A percentile compares a stretch with the other conserved stretches of the same genome.
Conservation (phyloP, 2,113 vertebrate genomes). For the Copsychus sechellarum region DNA sequence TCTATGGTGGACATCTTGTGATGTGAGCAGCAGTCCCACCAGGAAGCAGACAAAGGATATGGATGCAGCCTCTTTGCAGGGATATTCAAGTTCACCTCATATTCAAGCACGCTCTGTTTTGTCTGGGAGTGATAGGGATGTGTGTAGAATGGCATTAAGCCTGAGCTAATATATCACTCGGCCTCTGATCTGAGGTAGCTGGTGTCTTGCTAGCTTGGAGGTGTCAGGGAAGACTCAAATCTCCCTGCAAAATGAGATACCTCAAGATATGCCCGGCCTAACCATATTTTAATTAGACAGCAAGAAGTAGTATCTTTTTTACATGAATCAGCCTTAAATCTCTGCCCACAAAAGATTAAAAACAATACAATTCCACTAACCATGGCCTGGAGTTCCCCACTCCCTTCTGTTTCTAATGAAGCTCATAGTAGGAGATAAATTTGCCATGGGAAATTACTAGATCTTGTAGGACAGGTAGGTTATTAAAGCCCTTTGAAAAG, state of each 20-base stretch:
- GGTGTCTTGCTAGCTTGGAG: neutral
- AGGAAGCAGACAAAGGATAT: neutral
- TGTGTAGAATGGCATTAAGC: neutral
- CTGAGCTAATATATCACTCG: neutral
- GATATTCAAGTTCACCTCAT: neutral
- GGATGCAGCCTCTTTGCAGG: neutral
- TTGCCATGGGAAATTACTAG: neutral
- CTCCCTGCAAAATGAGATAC: neutral
- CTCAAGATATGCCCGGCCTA: neutral
- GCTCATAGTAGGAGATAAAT: neutral
- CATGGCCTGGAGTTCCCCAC: neutral
- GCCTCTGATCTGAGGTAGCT: neutral
- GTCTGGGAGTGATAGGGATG: neutral
- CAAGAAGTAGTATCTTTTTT: neutral
- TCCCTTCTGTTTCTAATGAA: neutral
- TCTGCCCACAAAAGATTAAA: neutral
- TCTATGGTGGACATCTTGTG: neutral
- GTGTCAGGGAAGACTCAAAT: neutral
- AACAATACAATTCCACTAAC: neutral
- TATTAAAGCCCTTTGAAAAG: neutral
- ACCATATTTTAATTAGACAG: neutral
- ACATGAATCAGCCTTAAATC: neutral
- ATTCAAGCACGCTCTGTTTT: neutral
- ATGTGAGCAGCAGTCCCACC: neutral
- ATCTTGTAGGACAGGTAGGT: rapidly evolving